Percentiles rank a stretch among this genome's conserved stretches.
Evolutionary conservation across 1,140 invertebrate species (phyloP).

Genomic region (Ladona fulva): DNA sequence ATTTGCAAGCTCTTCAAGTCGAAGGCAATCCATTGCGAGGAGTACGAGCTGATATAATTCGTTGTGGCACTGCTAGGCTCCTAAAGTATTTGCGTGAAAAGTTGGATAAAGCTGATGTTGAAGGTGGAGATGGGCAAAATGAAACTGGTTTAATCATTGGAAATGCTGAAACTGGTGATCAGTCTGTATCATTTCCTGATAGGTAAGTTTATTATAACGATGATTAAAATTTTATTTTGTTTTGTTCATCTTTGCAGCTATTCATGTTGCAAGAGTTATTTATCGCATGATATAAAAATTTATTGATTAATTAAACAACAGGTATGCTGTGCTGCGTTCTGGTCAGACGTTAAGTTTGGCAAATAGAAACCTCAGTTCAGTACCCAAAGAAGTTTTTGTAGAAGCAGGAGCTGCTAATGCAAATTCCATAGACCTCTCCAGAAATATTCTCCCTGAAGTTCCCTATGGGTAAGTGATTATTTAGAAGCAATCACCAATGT

Average conservation of each 20-base stretch:
- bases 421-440: slow-evolving; percentile 65
- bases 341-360: slow-evolving; percentile 45
- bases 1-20: slow-evolving; percentile 70
- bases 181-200: slow-evolving; percentile 3
- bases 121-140: slow-evolving; percentile 34
- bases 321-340: not conserved
- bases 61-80: slow-evolving; percentile 69
- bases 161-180: slow-evolving; percentile 16
- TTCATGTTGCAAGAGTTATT: not conserved
- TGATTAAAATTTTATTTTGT: not conserved
- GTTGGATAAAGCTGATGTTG: slow-evolving; percentile 27
- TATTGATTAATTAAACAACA: not conserved
- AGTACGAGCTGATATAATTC: slow-evolving; percentile 64
- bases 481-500: too few relatives aligned
- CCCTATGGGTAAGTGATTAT: slow-evolving; percentile 50
- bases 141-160: slow-evolving; percentile 24
- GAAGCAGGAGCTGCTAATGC: slow-evolving; percentile 61
- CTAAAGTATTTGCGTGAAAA: slow-evolving; percentile 57
- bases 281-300: not conserved
- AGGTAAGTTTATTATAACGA: not conserved
- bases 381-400: slow-evolving; percentile 62
- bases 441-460: slow-evolving; percentile 59
- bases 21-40: slow-evolving; percentile 77
- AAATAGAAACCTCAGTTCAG: slow-evolving; percentile 47
- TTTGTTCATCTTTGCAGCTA: not conserved